phyloP scores from a whole-genome alignment of 1,140 invertebrate species.

The Euschistus heros region DNA sequence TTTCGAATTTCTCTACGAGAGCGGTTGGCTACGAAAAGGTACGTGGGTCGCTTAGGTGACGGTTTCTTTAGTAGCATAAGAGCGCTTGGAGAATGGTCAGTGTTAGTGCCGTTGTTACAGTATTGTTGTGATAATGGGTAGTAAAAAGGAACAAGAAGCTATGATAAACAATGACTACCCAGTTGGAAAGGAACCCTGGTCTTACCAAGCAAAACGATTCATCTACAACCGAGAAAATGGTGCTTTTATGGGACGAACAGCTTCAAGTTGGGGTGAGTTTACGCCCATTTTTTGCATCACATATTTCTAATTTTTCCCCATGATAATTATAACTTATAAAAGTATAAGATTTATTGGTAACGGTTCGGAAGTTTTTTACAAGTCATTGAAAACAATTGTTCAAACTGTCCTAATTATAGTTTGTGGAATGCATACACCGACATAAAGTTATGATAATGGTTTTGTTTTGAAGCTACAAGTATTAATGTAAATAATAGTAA shows the following conservation, averaged over 20 bases:
- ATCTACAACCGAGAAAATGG: constrained; percentile 15
- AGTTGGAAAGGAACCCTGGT: not conserved
- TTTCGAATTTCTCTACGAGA: not conserved
- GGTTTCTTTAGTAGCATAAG: constrained; percentile 12
- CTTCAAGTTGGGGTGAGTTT: constrained; percentile 19
- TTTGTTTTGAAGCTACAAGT: too few species aligned
- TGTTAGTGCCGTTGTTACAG: not conserved
- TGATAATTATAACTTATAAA: not conserved
- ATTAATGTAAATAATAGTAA: too few species aligned
- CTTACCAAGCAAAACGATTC: constrained; percentile 10
- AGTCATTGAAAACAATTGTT: too few species aligned
- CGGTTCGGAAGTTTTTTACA: too few species aligned
- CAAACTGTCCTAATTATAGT: too few species aligned
- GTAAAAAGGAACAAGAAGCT: constrained; percentile 18
- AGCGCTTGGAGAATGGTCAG: not conserved
- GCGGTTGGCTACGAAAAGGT: not conserved
- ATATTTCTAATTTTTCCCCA: too few species aligned
- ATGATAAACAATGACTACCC: constrained; percentile 9
- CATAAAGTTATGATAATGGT: too few species aligned
- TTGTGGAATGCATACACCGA: too few species aligned
- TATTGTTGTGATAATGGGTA: constrained; percentile 1
- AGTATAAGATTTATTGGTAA: too few species aligned
- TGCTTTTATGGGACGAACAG: constrained; percentile 16
- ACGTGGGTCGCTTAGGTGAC: constrained; percentile 5
- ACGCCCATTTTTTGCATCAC: constrained; percentile 10